A percentile compares a stretch with the other conserved stretches of the same genome.
phyloP scores from a whole-genome alignment of 2,113 vertebrate species.

The Xenotilapia caudafasciata region DNA sequence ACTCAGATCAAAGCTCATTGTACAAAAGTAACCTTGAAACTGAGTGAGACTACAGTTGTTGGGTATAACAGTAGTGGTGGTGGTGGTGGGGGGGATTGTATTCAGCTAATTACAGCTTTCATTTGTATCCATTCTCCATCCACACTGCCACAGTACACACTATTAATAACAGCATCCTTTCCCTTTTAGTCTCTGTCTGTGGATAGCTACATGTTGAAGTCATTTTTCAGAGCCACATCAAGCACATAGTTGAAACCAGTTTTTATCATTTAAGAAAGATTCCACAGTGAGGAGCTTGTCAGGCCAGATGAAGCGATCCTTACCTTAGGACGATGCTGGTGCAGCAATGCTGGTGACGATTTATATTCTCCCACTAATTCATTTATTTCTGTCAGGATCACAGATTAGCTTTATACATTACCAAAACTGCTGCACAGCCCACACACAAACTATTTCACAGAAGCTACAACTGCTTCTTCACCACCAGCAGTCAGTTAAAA shows the following conservation, averaged over 20 bases:
- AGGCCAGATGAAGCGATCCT: background rate
- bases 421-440: background rate
- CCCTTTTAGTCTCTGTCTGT: background rate
- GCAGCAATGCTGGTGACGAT: background rate
- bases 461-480: background rate
- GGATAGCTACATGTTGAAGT: background rate
- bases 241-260: background rate
- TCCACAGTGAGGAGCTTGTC: background rate
- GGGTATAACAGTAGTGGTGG: background rate
- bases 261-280: background rate
- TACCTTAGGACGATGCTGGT: background rate
- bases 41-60: background rate
- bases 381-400: background rate
- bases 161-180: background rate
- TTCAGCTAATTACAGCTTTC: background rate
- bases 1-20: background rate
- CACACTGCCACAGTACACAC: background rate
- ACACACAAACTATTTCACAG: background rate
- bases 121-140: background rate
- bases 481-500: background rate
- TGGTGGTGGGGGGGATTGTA: fast-evolving
- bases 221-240: background rate
- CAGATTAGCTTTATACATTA: background rate
- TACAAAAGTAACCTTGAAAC: background rate
- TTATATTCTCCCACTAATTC: background rate